These are phyloP conservation scores for Drusus annulatus DNA, from an alignment of 1,140 invertebrate genomes.

Conservation along the genomic window DNA sequence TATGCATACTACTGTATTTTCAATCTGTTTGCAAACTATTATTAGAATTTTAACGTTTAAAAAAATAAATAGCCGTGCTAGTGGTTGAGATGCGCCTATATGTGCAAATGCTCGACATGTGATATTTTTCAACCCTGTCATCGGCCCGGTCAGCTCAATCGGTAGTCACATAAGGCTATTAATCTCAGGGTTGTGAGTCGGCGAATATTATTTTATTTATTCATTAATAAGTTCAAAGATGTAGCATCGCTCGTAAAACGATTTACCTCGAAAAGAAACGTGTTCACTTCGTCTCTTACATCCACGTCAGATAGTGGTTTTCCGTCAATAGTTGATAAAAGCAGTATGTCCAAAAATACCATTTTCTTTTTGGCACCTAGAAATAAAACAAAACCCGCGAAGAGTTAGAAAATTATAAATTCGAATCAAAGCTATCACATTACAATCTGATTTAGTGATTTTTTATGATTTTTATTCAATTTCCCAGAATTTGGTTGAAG, in stretches of 20 bases:
- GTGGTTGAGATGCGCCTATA: too few relatives aligned
- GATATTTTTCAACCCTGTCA: too few relatives aligned
- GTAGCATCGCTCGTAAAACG: neutral
- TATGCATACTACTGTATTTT: too few relatives aligned
- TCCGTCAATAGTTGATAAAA: constrained; percentile 75
- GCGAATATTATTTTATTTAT: constrained; percentile 44
- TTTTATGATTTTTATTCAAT: too few relatives aligned
- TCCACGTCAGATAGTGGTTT: constrained; percentile 74
- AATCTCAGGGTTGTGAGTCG: constrained; percentile 89
- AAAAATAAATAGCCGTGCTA: too few relatives aligned
- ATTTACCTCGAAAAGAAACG: constrained; percentile 83
- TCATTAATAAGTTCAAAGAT: too few relatives aligned
- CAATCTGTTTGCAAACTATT: too few relatives aligned
- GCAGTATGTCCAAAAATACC: constrained; percentile 84
- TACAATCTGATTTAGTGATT: neutral
- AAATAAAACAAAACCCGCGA: constrained; percentile 29
- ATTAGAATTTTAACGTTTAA: too few relatives aligned
- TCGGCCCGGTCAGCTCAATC: constrained; percentile 82
- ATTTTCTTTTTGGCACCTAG: constrained; percentile 74
- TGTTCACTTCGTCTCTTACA: constrained; percentile 82
- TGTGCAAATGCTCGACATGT: too few relatives aligned
- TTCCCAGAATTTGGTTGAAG: too few relatives aligned
- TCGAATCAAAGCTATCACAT: neutral
- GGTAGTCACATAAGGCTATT: constrained; percentile 90
- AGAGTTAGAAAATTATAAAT: neutral